These are phyloP conservation scores for Malurus melanocephalus DNA, from an alignment of 2,113 vertebrate genomes.

Conservation along the genomic window DNA sequence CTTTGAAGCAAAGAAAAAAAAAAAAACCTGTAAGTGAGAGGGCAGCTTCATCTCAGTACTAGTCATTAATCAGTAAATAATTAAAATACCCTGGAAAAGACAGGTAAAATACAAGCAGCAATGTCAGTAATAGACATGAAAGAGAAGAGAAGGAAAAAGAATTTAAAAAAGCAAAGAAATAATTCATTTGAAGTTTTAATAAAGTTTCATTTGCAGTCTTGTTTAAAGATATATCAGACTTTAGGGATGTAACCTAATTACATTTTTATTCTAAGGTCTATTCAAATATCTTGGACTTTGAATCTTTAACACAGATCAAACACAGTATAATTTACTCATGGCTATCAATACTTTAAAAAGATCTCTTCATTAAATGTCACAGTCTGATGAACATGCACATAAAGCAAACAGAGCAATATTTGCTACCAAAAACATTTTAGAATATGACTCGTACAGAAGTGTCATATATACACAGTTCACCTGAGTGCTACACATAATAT, in stretches of 20 bases:
- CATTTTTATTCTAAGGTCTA: constrained; percentile 77
- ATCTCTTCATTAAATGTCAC: constrained; percentile 83
- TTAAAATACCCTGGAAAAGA: constrained; percentile 71
- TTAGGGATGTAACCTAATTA: constrained; percentile 81
- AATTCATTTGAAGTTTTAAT: constrained; percentile 82
- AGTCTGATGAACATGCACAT: constrained; percentile 58
- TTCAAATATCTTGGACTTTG: constrained; percentile 73
- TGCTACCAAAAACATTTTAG: neutral
- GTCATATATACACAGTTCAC: neutral
- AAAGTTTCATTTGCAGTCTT: constrained; percentile 79
- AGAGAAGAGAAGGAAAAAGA: constrained; percentile 72
- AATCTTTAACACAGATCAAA: constrained; percentile 78
- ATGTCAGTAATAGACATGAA: constrained; percentile 77
- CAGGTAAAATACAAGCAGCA: constrained; percentile 76
- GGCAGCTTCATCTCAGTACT: constrained; percentile 47
- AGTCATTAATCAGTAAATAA: constrained; percentile 78
- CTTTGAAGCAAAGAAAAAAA: constrained; percentile 55
- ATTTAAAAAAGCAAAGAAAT: constrained; percentile 77
- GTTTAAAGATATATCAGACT: constrained; percentile 84
- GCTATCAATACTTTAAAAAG: constrained; percentile 86
- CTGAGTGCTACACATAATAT: neutral
- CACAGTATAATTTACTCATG: constrained; percentile 85
- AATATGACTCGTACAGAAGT: neutral
- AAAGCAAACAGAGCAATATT: constrained; percentile 36
- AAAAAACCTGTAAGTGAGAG: constrained; percentile 14